Conservation (phyloP, 2,113 vertebrate genomes). For the Ibidorhyncha struthersii region DNA sequence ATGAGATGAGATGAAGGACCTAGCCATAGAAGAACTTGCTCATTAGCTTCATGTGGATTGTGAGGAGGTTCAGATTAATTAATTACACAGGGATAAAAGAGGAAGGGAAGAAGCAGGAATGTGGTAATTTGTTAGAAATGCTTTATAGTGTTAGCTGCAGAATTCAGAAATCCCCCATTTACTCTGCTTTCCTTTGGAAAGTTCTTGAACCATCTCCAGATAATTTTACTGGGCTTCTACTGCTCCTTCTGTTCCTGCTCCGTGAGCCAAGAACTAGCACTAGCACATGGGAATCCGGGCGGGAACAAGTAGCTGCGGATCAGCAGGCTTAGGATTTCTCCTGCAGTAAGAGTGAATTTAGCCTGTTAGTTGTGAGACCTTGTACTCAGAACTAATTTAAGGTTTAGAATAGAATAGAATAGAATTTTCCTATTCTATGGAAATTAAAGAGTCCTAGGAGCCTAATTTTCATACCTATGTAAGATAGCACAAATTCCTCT, state of each 20-base stretch:
- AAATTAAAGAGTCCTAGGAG: neutral
- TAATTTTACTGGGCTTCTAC: neutral
- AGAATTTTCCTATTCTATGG: neutral
- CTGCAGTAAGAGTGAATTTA: neutral
- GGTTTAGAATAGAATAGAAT: neutral
- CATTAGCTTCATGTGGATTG: neutral
- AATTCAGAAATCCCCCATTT: neutral
- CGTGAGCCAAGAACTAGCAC: neutral
- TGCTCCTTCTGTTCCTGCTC: neutral
- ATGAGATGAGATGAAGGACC: neutral
- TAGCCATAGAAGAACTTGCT: neutral
- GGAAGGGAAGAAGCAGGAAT: neutral
- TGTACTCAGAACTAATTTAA: neutral
- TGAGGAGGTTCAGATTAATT: neutral
- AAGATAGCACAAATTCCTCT: neutral
- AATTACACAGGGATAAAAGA: neutral
- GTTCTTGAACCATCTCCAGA: constrained; percentile 10
- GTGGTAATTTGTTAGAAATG: neutral
- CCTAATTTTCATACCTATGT: neutral
- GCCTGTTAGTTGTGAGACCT: neutral
- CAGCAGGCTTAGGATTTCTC: neutral
- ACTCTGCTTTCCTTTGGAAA: constrained; percentile 1
- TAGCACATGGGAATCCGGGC: neutral
- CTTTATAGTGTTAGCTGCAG: neutral
- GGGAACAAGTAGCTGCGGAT: neutral